A percentile compares a stretch with the other conserved stretches of the same genome.
These are phyloP conservation scores for Plutella xylostella DNA, from an alignment of 2,888 invertebrate genomes.

Conservation along the genomic window DNA sequence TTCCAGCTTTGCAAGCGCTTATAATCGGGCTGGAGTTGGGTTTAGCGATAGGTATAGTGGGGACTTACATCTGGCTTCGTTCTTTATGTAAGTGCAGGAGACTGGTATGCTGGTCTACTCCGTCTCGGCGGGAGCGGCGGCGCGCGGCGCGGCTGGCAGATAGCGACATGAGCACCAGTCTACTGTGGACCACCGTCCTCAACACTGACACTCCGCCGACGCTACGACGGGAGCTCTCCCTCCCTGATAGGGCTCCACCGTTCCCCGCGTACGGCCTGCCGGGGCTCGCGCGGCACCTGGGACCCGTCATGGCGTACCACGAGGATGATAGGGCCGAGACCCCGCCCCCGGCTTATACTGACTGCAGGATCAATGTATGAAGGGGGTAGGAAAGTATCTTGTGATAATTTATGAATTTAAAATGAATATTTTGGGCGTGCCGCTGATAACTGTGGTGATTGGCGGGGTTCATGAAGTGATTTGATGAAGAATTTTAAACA, in stretches of 20 bases:
- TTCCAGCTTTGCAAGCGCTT: constrained; percentile 54
- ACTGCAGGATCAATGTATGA: constrained; percentile 24
- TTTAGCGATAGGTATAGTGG: constrained; percentile 49
- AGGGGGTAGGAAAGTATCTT: neutral
- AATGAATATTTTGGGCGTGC: neutral
- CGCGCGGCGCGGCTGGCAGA: constrained; percentile 26
- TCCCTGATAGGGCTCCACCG: constrained; percentile 38
- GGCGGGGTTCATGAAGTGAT: too few relatives aligned
- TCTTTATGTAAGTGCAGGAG: constrained; percentile 40
- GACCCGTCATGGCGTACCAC: too few relatives aligned
- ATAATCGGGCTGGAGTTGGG: constrained; percentile 55
- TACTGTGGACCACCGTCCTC: constrained; percentile 46
- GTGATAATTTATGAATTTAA: neutral
- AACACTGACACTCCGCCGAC: constrained; percentile 54
- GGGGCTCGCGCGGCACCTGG: constrained; percentile 28
- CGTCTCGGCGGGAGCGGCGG: constrained; percentile 31
- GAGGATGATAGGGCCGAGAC: constrained; percentile 50
- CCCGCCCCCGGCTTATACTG: constrained; percentile 59
- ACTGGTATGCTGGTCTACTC: constrained; percentile 30
- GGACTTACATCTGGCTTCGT: constrained; percentile 54
- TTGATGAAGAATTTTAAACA: neutral
- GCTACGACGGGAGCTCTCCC: constrained; percentile 38
- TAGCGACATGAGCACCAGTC: constrained; percentile 46
- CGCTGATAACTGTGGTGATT: too few relatives aligned
- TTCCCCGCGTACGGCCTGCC: constrained; percentile 36